These are phyloP conservation scores for Neocloeon triangulifer DNA, from an alignment of 1,140 invertebrate genomes.

Conservation along the genomic window DNA sequence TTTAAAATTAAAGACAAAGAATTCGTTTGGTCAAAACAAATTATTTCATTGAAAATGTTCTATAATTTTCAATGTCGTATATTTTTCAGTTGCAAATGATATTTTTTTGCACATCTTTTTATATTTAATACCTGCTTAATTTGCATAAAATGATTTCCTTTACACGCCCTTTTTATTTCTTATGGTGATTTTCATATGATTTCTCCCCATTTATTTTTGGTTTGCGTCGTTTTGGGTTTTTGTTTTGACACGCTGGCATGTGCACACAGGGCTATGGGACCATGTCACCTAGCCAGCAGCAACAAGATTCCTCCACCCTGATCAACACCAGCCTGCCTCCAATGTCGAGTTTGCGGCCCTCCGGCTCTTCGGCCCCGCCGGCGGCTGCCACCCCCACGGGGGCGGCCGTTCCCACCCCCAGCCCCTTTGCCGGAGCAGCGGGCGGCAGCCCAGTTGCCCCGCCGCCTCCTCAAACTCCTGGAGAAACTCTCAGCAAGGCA, in stretches of 20 bases:
- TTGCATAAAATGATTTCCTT: too few relatives aligned
- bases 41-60: too few relatives aligned
- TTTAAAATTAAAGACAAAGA: too few relatives aligned
- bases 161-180: too few relatives aligned
- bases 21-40: too few relatives aligned
- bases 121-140: too few relatives aligned
- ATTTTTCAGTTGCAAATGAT: too few relatives aligned
- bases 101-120: too few relatives aligned
- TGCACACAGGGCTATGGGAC: slow-evolving; percentile 28
- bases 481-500: slow-evolving; percentile 54
- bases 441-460: slow-evolving; percentile 13
- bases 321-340: slow-evolving; percentile 59
- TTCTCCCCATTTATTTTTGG: too few relatives aligned
- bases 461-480: slow-evolving; percentile 24
- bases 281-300: slow-evolving; percentile 26
- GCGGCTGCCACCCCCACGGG: slow-evolving; percentile 16
- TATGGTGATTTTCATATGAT: too few relatives aligned
- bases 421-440: slow-evolving; percentile 6
- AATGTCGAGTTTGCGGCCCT: slow-evolving; percentile 72
- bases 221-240: not conserved
- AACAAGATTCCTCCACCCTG: slow-evolving; percentile 21
- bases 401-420: slow-evolving; percentile 11
- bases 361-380: slow-evolving; percentile 14
- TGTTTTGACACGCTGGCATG: too few relatives aligned
- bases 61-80: too few relatives aligned